Conservation (phyloP, 1,140 invertebrate species). For the Hypothenemus hampei region DNA sequence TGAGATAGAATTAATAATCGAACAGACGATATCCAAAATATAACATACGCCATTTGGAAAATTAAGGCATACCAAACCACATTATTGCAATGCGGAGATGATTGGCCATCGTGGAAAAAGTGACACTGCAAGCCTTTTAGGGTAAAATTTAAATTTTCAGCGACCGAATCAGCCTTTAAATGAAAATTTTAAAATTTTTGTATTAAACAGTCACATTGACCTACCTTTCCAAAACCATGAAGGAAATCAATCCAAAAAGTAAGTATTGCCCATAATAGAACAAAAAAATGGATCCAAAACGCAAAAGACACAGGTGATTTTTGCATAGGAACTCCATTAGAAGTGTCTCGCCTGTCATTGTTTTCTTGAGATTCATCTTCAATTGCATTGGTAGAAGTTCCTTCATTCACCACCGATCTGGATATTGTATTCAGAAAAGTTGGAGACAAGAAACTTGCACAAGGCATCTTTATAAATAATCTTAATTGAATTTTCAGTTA, state of each 20-base stretch:
- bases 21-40: conserved; percentile 48
- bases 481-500: background rate
- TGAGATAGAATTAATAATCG: conserved; percentile 54
- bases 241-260: conserved; percentile 50
- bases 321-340: conserved; percentile 15
- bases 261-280: conserved; percentile 44
- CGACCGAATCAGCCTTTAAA: conserved; percentile 33
- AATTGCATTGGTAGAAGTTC: conserved; percentile 5
- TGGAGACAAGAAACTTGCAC: conserved; percentile 29
- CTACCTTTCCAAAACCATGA: conserved; percentile 49
- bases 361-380: background rate
- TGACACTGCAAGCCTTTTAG: conserved; percentile 39
- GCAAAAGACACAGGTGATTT: conserved; percentile 41
- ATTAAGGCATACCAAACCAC: conserved; percentile 49
- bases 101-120: conserved; percentile 29
- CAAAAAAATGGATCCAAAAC: conserved; percentile 49
- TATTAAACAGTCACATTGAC: background rate
- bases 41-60: conserved; percentile 48
- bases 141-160: conserved; percentile 38
- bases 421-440: conserved; percentile 52
- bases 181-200: conserved; percentile 3
- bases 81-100: conserved; percentile 40
- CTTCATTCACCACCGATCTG: conserved; percentile 32
- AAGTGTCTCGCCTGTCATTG: conserved; percentile 3
- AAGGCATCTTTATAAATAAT: conserved; percentile 22